phyloP scores from a whole-genome alignment of 2,113 vertebrate species.

The Vicugna pacos region DNA sequence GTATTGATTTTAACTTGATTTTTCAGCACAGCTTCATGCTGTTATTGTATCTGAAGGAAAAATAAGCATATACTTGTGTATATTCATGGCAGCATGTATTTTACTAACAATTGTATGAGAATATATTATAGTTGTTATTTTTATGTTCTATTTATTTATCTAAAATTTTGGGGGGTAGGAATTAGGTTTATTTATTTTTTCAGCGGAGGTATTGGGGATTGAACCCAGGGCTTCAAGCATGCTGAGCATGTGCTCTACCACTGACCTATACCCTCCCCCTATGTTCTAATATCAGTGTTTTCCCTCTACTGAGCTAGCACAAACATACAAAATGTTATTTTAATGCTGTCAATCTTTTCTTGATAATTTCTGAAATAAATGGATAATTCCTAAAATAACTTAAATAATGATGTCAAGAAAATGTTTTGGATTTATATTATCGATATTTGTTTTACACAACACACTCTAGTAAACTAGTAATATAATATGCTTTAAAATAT shows the following conservation, averaged over 20 bases:
- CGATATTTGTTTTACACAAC: neutral
- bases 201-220: too few relatives aligned
- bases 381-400: constrained; percentile 13
- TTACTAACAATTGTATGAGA: neutral
- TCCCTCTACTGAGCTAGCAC: neutral
- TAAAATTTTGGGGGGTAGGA: too few relatives aligned
- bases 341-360: neutral
- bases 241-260: too few relatives aligned
- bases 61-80: neutral
- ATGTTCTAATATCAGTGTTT: neutral
- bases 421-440: neutral
- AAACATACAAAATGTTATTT: neutral
- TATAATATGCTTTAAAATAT: neutral
- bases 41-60: neutral
- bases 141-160: neutral
- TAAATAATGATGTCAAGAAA: neutral
- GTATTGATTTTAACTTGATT: neutral
- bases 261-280: too few relatives aligned
- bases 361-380: constrained; percentile 18
- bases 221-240: too few relatives aligned
- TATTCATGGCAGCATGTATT: neutral
- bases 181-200: too few relatives aligned
- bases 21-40: neutral
- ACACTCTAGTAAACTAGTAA: neutral
- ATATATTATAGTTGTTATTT: neutral